phyloP scores from a whole-genome alignment of 2,888 invertebrate species.

The Eremobia ochroleuca region DNA sequence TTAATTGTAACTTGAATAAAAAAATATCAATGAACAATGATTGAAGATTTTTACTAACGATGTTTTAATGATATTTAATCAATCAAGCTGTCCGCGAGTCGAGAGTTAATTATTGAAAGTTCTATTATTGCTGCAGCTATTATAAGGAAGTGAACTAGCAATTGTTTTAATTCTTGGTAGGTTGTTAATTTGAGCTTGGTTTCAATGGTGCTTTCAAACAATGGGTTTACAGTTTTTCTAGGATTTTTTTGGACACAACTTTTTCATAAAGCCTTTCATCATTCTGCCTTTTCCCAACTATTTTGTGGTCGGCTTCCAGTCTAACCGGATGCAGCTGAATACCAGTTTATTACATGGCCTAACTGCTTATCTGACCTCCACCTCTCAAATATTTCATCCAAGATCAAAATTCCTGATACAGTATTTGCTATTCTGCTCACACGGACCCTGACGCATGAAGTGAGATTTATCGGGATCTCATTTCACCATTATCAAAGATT shows the following conservation, averaged over 20 bases:
- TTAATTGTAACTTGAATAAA: not conserved
- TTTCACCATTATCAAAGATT: conserved; percentile 61
- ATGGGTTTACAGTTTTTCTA: not conserved
- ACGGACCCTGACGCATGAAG: conserved; percentile 46
- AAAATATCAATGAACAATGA: not conserved
- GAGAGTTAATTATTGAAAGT: not conserved
- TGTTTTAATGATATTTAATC: not conserved
- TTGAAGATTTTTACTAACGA: not conserved
- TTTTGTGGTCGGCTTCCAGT: no score
- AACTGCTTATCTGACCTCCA: no score
- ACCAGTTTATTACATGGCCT: no score
- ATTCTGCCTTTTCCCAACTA: no score
- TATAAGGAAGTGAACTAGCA: no score
- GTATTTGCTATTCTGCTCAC: conserved; percentile 58
- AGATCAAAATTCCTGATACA: conserved; percentile 48
- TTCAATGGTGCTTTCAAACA: not conserved
- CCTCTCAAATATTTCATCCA: conserved; percentile 38
- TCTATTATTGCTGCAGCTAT: not conserved
- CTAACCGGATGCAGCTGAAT: no score
- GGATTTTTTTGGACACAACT: not conserved
- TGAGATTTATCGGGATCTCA: conserved; percentile 65
- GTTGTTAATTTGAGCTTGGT: not conserved
- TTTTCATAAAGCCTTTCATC: not conserved
- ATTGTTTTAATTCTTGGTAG: not conserved
- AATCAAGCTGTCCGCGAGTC: no score